Conservation (phyloP, 2,113 vertebrate genomes). For the Anas platyrhynchos region DNA sequence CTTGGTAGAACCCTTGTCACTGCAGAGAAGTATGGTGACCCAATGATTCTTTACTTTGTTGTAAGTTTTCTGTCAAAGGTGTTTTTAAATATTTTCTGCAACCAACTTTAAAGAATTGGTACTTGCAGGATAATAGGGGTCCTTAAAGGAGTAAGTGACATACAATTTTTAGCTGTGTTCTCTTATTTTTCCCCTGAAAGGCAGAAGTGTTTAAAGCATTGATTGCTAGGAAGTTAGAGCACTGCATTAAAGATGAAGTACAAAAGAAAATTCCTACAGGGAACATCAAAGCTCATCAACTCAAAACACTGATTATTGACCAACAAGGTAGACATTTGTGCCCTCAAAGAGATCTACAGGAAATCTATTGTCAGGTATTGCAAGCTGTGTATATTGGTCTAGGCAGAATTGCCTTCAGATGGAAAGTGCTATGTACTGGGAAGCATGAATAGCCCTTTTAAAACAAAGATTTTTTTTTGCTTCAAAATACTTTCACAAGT, state of each 20-base stretch:
- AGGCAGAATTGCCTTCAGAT: not conserved
- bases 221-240: constrained; percentile 16
- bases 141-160: not conserved
- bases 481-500: not conserved
- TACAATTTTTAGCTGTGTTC: not conserved
- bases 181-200: not conserved
- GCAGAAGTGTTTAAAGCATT: constrained; percentile 2
- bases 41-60: not conserved
- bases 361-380: constrained; percentile 19
- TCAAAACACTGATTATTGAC: constrained; percentile 32
- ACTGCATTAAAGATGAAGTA: constrained; percentile 2
- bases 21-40: not conserved
- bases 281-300: constrained; percentile 41
- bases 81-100: not conserved
- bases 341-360: not conserved
- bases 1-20: not conserved
- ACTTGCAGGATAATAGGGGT: not conserved
- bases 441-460: not conserved
- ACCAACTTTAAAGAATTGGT: not conserved
- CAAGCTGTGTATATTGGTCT: not conserved
- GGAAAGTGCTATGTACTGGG: not conserved
- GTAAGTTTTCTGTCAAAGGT: not conserved
- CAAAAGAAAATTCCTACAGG: constrained; percentile 34
- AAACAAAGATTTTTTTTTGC: not conserved
- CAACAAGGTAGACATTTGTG: not conserved